A percentile compares a stretch with the other conserved stretches of the same genome.
Conservation (phyloP, 2,888 invertebrate genomes). For the Scotopteryx bipunctaria region DNA sequence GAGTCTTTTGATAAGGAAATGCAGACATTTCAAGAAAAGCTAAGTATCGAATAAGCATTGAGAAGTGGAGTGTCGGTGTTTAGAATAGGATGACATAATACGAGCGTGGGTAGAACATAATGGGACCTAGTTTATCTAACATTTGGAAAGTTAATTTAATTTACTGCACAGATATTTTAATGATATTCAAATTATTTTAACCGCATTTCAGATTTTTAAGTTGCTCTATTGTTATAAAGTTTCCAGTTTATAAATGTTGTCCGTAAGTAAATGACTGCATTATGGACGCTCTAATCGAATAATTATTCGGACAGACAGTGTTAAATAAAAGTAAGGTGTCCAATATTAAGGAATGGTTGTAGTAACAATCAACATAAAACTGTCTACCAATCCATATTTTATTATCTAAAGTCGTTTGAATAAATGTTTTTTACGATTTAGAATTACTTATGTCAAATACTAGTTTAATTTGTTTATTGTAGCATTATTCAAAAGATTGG, state of each 20-base stretch:
- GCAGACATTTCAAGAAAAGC: slow-evolving; percentile 82
- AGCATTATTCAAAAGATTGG: slow-evolving; percentile 1
- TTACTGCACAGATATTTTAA: neutral
- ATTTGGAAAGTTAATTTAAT: neutral
- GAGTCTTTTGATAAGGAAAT: slow-evolving; percentile 82
- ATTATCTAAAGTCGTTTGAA: slow-evolving; percentile 36
- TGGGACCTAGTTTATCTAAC: neutral
- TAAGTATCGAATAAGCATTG: slow-evolving; percentile 77
- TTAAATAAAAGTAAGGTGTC: slow-evolving; percentile 12
- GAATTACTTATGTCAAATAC: slow-evolving; percentile 24
- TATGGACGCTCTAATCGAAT: slow-evolving; percentile 11
- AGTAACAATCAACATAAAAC: slow-evolving; percentile 43
- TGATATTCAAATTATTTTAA: neutral
- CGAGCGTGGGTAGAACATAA: slow-evolving; percentile 37
- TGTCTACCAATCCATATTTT: slow-evolving; percentile 33
- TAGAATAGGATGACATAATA: slow-evolving; percentile 65
- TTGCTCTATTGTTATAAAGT: slow-evolving; percentile 3
- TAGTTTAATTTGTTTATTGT: slow-evolving; percentile 4
- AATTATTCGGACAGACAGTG: slow-evolving; percentile 14
- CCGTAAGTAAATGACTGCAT: slow-evolving; percentile 5
- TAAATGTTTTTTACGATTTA: slow-evolving; percentile 42
- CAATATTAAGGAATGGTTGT: slow-evolving; percentile 29
- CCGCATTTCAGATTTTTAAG: neutral
- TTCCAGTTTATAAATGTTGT: slow-evolving; percentile 1
- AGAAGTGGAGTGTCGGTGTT: slow-evolving; percentile 62